Base-by-base conservation (phyloP, 1,140 invertebrate genomes). In the Euglossa dilemma region DNA sequence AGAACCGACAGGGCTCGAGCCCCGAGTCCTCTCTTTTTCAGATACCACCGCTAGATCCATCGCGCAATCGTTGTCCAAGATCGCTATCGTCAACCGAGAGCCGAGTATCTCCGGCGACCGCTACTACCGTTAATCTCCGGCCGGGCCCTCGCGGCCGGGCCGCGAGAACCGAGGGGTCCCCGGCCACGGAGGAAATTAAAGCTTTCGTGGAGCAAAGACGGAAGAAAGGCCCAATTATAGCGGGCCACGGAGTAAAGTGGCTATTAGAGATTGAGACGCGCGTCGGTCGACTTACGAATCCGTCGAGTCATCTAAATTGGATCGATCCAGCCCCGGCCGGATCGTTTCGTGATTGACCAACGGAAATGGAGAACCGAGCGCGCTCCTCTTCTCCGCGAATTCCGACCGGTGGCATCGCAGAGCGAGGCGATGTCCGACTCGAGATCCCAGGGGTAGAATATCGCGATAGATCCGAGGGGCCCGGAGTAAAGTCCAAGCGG, bases 211-310 rank as follows among this genome's bases (percentile, higher is more conserved):
- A 56, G 84, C 83, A 87, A 87, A 70, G 86, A 87, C 87, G 85
- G 82, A 86, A 88, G 87, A 87, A 88, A 88, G 86, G 85, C 75
- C 83, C 73, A 88, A 88, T 88, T 88, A 88, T 71, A 88, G 52
- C 61, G 76, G 50, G 61, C 66, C 74, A 82, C 83, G 59, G 57
- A 79, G 74, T 85, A 87, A 82, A 88, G 80, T 85, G 86, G 87
- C 87, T 88, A 85, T 88, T 88, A 88, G 77, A 61, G 43, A 88
- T 79, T 76, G 83, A 85, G 86, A 75, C 84, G 71, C 74, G 87
- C 84, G 77, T 85, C 77, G 63, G 71, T 87, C 87, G 81, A 87
- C 86, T 87, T 72, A 87, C 72, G 76, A 83, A 76, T 80, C 25
- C 79, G 87, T 78, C 80, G 83, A 88, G 83, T 88, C 87, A 88